Evolutionary conservation across 2,888 invertebrate species (phyloP).

Genomic region (Platycheirus albimanus): DNA sequence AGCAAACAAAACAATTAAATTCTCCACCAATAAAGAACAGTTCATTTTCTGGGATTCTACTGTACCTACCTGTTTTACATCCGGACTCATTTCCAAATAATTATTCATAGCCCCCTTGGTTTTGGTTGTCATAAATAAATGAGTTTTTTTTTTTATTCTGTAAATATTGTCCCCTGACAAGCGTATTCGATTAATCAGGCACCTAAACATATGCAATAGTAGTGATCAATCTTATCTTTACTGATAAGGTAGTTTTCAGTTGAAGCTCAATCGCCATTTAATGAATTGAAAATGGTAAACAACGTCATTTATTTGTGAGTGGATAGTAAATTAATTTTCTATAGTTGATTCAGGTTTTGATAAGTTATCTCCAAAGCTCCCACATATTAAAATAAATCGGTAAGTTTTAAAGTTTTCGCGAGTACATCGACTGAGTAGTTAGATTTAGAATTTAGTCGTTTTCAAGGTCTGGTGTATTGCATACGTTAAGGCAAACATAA

Average conservation of each 20-base stretch:
- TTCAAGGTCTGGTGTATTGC: constrained; percentile 12
- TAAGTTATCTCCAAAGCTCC: neutral
- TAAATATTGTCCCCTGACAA: too few relatives aligned
- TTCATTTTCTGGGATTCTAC: too few relatives aligned
- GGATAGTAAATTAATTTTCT: constrained; percentile 48
- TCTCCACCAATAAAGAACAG: too few relatives aligned
- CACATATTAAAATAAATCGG: neutral
- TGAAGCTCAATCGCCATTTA: constrained; percentile 56
- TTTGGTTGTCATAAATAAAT: too few relatives aligned
- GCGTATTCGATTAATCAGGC: too few relatives aligned
- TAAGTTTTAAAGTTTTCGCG: neutral
- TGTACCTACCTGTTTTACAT: too few relatives aligned
- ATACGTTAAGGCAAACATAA: constrained; percentile 75
- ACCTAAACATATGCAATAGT: constrained; percentile 34
- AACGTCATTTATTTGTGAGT: constrained; percentile 51
- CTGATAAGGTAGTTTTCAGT: constrained; percentile 13
- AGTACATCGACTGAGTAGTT: too few relatives aligned
- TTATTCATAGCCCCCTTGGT: too few relatives aligned
- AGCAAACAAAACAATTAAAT: too few relatives aligned
- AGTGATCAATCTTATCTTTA: constrained; percentile 13
- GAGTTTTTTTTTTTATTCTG: too few relatives aligned
- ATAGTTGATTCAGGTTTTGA: constrained; percentile 40
- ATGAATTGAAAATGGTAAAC: constrained; percentile 55
- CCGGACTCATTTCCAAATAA: too few relatives aligned
- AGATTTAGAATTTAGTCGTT: neutral